Evolutionary conservation across 2,888 invertebrate species (phyloP).

Genomic region (Hybos culiciformis): DNA sequence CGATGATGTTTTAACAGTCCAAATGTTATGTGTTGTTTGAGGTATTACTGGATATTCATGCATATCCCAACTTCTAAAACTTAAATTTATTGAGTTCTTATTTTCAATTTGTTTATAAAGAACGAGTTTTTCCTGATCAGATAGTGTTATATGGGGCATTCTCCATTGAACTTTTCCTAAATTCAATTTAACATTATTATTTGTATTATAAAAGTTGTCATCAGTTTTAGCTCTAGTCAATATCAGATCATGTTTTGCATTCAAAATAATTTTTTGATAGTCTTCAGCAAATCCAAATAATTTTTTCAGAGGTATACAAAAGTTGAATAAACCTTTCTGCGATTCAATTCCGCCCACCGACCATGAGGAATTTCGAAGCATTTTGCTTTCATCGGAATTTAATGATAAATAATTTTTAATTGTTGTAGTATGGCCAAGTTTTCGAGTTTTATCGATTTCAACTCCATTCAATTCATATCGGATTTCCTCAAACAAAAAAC

Average conservation of each 20-base stretch:
- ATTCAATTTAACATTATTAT: conserved; percentile 5
- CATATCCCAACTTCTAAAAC: conserved; percentile 8
- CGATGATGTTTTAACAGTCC: conserved; percentile 23
- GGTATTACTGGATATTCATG: conserved; percentile 9
- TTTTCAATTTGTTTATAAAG: conserved; percentile 3
- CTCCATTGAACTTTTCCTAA: conserved; percentile 17
- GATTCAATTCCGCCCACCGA: conserved; percentile 10
- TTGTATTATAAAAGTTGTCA: conserved; percentile 6
- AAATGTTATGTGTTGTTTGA: conserved; percentile 22
- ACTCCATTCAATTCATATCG: conserved; percentile 22
- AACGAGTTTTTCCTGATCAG: conserved; percentile 5
- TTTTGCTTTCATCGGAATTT: conserved; percentile 15
- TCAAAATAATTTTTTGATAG: too few species aligned
- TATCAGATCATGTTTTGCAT: conserved; percentile 26
- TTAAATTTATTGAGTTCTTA: too few species aligned
- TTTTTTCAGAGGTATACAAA: conserved; percentile 22
- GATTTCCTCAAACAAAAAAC: conserved; percentile 20
- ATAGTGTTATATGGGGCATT: conserved; percentile 11
- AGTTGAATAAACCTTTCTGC: conserved; percentile 21
- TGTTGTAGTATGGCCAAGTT: conserved; percentile 22
- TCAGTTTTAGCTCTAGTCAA: conserved; percentile 11
- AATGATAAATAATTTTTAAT: conserved; percentile 24
- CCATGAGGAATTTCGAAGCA: conserved; percentile 19
- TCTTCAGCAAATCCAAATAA: conserved; percentile 27
- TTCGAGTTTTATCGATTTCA: conserved; percentile 20